Evolutionary conservation across 2,797 vertebrate genomes (phyloP).

Genomic region (Intellagama lesueurii): DNA sequence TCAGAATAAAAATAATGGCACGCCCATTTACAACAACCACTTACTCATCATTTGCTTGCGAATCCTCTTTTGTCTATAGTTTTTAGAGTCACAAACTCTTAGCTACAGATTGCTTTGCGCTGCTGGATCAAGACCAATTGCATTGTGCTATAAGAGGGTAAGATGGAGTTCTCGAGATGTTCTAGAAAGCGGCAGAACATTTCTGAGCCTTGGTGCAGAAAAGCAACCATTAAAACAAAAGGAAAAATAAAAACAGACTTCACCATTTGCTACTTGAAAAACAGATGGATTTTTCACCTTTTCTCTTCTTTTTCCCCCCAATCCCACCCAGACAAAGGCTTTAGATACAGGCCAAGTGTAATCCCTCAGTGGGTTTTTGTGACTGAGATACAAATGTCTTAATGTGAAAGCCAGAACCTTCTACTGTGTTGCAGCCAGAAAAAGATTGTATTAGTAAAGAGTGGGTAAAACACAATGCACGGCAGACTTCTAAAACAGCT

Average conservation of each 20-base stretch:
- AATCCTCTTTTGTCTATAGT: no score
- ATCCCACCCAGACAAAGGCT: background rate
- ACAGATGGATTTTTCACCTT: background rate
- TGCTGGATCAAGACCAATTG: background rate
- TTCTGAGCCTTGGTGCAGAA: background rate
- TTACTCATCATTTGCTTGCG: background rate
- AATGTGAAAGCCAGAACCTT: slow-evolving; percentile 21
- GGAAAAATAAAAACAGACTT: slow-evolving; percentile 3
- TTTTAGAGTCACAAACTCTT: background rate
- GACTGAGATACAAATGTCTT: background rate
- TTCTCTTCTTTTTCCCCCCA: background rate
- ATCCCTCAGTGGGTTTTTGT: background rate
- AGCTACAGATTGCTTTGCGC: no score
- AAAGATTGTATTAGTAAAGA: background rate
- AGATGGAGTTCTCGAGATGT: background rate
- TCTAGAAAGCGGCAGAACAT: background rate
- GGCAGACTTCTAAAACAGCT: no score
- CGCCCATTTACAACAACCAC: background rate
- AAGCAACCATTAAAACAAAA: background rate
- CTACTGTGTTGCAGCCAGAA: background rate
- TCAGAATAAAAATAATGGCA: no score
- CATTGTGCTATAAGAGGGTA: background rate
- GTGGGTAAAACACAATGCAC: background rate
- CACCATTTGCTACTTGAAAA: slow-evolving; percentile 23
- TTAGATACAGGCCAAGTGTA: background rate